These are phyloP conservation scores for Mimumesa dahlbomi DNA, from an alignment of 2,888 invertebrate species.

Conservation along the genomic window DNA sequence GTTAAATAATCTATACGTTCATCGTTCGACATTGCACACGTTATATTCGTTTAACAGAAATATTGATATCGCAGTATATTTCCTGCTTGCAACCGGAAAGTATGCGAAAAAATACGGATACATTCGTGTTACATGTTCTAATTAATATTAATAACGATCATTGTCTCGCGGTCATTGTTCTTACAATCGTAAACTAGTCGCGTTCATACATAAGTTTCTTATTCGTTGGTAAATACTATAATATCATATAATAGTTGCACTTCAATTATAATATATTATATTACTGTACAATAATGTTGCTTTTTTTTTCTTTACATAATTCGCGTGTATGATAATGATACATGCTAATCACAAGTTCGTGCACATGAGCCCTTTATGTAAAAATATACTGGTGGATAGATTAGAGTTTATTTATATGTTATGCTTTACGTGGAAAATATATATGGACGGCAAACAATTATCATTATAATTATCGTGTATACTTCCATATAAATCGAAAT, in stretches of 20 bases:
- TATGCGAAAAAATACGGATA: no score
- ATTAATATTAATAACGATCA: no score
- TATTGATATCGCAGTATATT: conserved; percentile 22
- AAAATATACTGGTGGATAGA: conserved; percentile 32
- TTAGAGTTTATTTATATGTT: conserved; percentile 37
- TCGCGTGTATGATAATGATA: conserved; percentile 10
- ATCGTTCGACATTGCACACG: neutral
- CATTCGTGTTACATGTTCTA: no score
- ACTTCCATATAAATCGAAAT: conserved; percentile 7
- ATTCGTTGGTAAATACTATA: no score
- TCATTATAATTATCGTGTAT: conserved; percentile 13
- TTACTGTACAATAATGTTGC: conserved; percentile 47
- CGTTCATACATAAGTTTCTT: no score
- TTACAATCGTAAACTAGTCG: no score
- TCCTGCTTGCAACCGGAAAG: no score
- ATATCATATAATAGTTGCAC: conserved; percentile 17
- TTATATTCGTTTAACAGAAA: conserved; percentile 26
- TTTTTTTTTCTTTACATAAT: conserved; percentile 37
- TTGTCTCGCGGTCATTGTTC: no score
- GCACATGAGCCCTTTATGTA: conserved; percentile 19
- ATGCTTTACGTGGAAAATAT: conserved; percentile 12
- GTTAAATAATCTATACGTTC: conserved; percentile 8
- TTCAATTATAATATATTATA: conserved; percentile 21
- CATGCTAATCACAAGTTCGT: conserved; percentile 11
- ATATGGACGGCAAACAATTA: conserved; percentile 43